These are phyloP conservation scores for Tragelaphus oryx DNA, from an alignment of 2,797 vertebrate genomes.

Conservation along the genomic window DNA sequence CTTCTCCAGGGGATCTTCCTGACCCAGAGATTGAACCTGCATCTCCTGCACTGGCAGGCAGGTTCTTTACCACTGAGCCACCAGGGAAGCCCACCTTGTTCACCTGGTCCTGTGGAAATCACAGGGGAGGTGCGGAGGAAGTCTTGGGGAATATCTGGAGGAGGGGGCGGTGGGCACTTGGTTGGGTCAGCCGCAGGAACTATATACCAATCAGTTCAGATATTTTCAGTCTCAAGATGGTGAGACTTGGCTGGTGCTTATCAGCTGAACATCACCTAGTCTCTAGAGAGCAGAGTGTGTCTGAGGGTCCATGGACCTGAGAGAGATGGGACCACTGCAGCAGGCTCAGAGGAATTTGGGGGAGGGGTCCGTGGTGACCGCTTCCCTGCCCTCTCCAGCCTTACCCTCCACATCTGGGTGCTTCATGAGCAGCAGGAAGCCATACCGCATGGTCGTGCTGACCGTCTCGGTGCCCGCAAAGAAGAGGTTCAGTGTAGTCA, in stretches of 20 bases:
- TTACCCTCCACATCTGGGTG: slow-evolving; percentile 70
- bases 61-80: not conserved
- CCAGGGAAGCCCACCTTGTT: not conserved
- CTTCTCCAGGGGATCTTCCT: not conserved
- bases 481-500: slow-evolving; percentile 64
- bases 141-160: not conserved
- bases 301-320: not conserved
- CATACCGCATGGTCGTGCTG: slow-evolving; percentile 69
- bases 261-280: not conserved
- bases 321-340: not conserved
- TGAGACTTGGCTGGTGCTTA: rapidly evolving
- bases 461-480: slow-evolving; percentile 64
- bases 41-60: not conserved
- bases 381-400: not conserved
- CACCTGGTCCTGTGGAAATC: not conserved
- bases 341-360: not conserved
- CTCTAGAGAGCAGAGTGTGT: not conserved
- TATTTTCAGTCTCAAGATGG: not conserved
- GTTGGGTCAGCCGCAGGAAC: not conserved
- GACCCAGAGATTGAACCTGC: not conserved
- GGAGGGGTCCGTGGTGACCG: not conserved
- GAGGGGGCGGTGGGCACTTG: not conserved
- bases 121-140: rapidly evolving
- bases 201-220: not conserved
- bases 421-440: slow-evolving; percentile 74